A percentile compares a stretch with the other conserved stretches of the same genome.
These are phyloP conservation scores for Thalassoma bifasciatum DNA, from an alignment of 2,113 vertebrate species.

Conservation along the genomic window DNA sequence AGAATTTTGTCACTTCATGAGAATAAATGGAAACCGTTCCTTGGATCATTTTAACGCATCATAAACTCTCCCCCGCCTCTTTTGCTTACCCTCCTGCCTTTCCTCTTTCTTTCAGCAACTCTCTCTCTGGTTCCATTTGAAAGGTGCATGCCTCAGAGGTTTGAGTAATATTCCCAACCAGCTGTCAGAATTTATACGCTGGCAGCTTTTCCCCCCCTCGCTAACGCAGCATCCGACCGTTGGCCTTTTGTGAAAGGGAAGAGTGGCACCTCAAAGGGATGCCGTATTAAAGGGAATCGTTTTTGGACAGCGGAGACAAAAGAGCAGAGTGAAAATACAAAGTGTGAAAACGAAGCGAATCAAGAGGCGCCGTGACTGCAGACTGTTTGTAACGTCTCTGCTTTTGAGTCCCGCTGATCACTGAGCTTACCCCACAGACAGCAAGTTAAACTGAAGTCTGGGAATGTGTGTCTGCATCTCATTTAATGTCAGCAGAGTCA, in stretches of 20 bases:
- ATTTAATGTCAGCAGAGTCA: background rate
- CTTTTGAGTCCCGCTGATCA: conserved; percentile 10
- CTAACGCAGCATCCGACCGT: conserved; percentile 21
- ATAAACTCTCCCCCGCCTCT: conserved; percentile 50
- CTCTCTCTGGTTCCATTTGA: conserved; percentile 50
- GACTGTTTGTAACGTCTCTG: background rate
- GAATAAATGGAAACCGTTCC: conserved; percentile 58
- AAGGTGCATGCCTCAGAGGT: conserved; percentile 62
- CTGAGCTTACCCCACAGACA: conserved; percentile 10
- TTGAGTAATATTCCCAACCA: conserved; percentile 63
- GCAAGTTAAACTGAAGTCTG: background rate
- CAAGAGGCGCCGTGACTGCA: background rate
- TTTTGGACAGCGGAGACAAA: conserved; percentile 28
- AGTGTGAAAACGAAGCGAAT: background rate
- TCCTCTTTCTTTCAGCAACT: conserved; percentile 14
- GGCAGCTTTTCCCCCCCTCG: conserved; percentile 11
- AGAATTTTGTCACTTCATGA: conserved; percentile 38
- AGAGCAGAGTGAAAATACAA: conserved; percentile 18
- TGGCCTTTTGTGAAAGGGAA: conserved; percentile 40
- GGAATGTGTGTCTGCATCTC: background rate
- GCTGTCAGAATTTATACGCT: conserved; percentile 58
- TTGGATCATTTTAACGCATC: conserved; percentile 60
- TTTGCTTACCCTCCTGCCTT: conserved; percentile 21
- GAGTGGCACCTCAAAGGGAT: conserved; percentile 55
- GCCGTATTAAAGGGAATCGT: conserved; percentile 41